Conservation (phyloP, 2,797 vertebrate species). For the Hylomyscus alleni region DNA sequence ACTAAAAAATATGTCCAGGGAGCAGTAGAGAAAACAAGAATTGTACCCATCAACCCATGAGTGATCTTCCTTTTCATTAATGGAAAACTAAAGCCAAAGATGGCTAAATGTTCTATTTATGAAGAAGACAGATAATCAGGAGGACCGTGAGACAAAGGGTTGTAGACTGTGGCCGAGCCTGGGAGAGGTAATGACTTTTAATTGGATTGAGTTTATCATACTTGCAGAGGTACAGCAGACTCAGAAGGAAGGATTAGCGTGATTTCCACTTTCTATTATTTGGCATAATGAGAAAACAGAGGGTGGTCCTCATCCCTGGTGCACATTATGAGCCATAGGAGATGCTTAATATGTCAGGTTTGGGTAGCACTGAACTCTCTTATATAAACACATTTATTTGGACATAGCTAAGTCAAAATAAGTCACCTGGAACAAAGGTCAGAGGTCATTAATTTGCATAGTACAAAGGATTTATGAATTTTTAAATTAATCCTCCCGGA, state of each 20-base stretch:
- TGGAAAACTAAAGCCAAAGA: constrained; percentile 81
- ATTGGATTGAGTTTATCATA: constrained; percentile 93
- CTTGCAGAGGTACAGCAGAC: constrained; percentile 90
- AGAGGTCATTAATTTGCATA: constrained; percentile 88
- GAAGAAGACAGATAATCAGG: constrained; percentile 89
- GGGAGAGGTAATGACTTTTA: constrained; percentile 92
- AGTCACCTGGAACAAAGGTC: constrained; percentile 87
- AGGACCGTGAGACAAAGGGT: constrained; percentile 89
- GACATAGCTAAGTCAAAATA: constrained; percentile 86
- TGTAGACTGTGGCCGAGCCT: constrained; percentile 88
- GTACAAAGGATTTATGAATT: constrained; percentile 82
- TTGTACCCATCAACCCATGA: constrained; percentile 36
- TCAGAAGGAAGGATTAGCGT: constrained; percentile 92
- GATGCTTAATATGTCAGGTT: constrained; percentile 90
- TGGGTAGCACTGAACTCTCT: constrained; percentile 84
- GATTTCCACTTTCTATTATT: constrained; percentile 93
- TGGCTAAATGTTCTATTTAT: constrained; percentile 84
- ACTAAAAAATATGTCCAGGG: not conserved
- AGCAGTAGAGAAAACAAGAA: constrained; percentile 10
- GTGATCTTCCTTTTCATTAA: constrained; percentile 80
- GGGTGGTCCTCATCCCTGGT: constrained; percentile 90
- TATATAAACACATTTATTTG: constrained; percentile 87
- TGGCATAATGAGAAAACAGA: constrained; percentile 93
- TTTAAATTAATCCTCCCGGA: constrained; percentile 87
- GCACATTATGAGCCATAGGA: constrained; percentile 88